Percentiles rank a stretch among this genome's conserved stretches.
phyloP scores from a whole-genome alignment of 2,797 vertebrate species.

The Nyctalus aviator region DNA sequence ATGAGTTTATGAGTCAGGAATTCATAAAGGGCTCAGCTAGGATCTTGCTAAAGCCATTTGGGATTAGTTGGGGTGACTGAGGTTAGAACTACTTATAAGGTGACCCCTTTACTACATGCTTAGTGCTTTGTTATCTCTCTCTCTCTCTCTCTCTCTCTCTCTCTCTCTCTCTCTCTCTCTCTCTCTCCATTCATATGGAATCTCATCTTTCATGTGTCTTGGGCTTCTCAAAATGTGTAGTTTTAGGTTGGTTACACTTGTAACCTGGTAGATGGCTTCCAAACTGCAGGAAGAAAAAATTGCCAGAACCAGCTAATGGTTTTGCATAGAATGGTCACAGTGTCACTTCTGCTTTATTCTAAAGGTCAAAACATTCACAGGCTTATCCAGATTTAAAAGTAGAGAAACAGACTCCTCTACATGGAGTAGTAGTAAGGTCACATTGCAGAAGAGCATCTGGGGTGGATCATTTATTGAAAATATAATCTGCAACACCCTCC shows the following conservation, averaged over 20 bases:
- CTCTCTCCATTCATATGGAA: not conserved
- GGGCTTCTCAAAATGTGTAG: not conserved
- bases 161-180: not conserved
- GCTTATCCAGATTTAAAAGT: not conserved
- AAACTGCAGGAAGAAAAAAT: constrained; percentile 15
- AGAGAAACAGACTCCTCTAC: not conserved
- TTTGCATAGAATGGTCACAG: not conserved
- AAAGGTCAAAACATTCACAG: not conserved
- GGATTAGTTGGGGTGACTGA: not conserved
- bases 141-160: fast-evolving
- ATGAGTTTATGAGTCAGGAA: constrained; percentile 32
- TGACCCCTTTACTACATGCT: not conserved
- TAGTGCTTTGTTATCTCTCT: not conserved
- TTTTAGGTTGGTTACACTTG: not conserved
- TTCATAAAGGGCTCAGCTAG: not conserved
- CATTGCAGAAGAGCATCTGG: not conserved
- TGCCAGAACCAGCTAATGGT: not conserved
- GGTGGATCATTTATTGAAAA: constrained; percentile 49
- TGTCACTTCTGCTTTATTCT: not conserved
- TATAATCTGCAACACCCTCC: constrained; percentile 38
- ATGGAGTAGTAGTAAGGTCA: not conserved
- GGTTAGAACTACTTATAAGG: not conserved
- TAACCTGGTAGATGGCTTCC: constrained; percentile 6
- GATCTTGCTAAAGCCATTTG: not conserved
- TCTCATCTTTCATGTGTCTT: constrained; percentile 15